Conservation (phyloP, 1,140 invertebrate species). For the Dicyema japonicum region DNA sequence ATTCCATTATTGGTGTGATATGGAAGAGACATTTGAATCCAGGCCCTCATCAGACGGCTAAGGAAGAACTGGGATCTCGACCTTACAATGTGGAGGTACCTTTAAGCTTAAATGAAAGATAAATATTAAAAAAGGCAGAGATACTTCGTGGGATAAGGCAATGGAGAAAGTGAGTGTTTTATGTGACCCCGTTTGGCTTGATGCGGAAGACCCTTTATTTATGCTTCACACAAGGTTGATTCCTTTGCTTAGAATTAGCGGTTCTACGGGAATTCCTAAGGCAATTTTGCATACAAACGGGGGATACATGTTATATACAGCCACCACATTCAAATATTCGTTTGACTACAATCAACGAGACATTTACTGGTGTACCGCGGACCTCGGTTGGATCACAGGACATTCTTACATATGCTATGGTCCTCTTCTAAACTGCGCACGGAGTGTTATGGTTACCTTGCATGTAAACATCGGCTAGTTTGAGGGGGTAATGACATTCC, state of each 20-base stretch:
- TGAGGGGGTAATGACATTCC: constrained; percentile 26
- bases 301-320: constrained; percentile 54
- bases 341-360: constrained; percentile 23
- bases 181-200: constrained; percentile 26
- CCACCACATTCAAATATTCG: constrained; percentile 18
- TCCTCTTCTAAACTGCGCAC: constrained; percentile 24
- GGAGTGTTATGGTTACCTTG: constrained; percentile 23
- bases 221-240: constrained; percentile 87
- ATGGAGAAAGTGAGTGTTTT: constrained; percentile 37
- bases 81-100: too few species aligned
- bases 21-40: too few species aligned
- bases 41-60: too few species aligned
- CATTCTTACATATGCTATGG: constrained; percentile 27
- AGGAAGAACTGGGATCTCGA: too few species aligned
- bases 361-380: constrained; percentile 26
- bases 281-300: constrained; percentile 67
- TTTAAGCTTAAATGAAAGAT: neutral
- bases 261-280: constrained; percentile 82
- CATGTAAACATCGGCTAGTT: too few species aligned
- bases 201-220: constrained; percentile 28
- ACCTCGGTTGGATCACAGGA: constrained; percentile 29
- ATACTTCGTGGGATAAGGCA: constrained; percentile 54
- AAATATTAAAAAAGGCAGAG: constrained; percentile 1
- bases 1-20: too few species aligned
- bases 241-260: too few species aligned